Evolutionary conservation across 1,140 invertebrate genomes (phyloP).

Genomic region (Tachypleus tridentatus): DNA sequence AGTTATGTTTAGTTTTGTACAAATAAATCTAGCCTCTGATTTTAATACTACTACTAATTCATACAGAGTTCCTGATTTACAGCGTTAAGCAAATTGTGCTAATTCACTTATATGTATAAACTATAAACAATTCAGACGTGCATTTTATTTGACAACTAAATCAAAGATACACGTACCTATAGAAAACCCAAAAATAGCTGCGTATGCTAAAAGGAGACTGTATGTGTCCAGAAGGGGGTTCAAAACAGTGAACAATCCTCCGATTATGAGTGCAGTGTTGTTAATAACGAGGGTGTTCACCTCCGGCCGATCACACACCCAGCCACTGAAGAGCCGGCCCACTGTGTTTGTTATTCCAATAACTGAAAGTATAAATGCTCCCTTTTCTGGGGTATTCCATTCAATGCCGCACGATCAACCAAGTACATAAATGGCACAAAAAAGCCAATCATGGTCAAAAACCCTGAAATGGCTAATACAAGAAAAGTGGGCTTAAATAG

Average conservation of each 20-base stretch:
- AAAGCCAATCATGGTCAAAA: slow-evolving; percentile 90
- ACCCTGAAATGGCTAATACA: slow-evolving; percentile 72
- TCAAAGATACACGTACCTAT: slow-evolving; percentile 53
- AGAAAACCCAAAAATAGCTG: slow-evolving; percentile 69
- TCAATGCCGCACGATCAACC: slow-evolving; percentile 30
- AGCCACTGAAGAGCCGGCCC: slow-evolving; percentile 70
- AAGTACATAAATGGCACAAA: slow-evolving; percentile 90
- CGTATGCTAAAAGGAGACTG: slow-evolving; percentile 60
- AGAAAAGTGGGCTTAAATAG: slow-evolving; percentile 77
- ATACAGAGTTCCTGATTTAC: no score
- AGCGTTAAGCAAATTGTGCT: no score
- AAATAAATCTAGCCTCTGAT: no score
- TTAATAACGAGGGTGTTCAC: slow-evolving; percentile 71
- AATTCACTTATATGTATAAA: no score
- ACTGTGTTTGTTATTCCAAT: slow-evolving; percentile 87
- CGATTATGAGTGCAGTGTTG: slow-evolving; percentile 72
- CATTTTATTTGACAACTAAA: no score
- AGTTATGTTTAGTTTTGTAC: no score
- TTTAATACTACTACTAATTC: no score
- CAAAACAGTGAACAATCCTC: slow-evolving; percentile 70
- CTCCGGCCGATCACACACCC: slow-evolving; percentile 65
- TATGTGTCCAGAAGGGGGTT: slow-evolving; percentile 46
- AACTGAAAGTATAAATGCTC: slow-evolving; percentile 60
- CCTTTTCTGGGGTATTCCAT: slow-evolving; percentile 30
- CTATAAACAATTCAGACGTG: no score